A percentile compares a stretch with the other conserved stretches of the same genome.
These are phyloP conservation scores for Incurvaria masculella DNA, from an alignment of 2,888 invertebrate species.

Conservation along the genomic window DNA sequence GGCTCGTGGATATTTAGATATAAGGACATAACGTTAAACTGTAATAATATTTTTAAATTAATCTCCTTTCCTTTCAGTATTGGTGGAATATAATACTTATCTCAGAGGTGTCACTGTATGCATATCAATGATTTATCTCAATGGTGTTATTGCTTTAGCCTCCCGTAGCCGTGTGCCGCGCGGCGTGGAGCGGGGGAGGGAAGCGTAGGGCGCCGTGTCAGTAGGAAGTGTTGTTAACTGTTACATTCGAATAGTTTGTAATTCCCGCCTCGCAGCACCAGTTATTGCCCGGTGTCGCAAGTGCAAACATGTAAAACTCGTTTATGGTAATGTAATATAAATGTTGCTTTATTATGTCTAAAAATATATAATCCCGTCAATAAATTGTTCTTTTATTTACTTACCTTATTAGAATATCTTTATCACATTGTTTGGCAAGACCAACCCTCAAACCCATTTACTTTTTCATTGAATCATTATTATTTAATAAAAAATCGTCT, in stretches of 20 bases:
- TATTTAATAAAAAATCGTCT: too few relatives aligned
- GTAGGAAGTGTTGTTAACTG: slow-evolving; percentile 36
- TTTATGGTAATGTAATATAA: slow-evolving; percentile 53
- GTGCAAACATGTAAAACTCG: slow-evolving; percentile 27
- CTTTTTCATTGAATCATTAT: too few relatives aligned
- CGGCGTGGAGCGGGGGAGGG: slow-evolving; percentile 4
- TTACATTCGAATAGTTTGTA: slow-evolving; percentile 51
- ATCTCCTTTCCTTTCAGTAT: slow-evolving; percentile 54
- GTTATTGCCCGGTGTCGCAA: slow-evolving; percentile 21
- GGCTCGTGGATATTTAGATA: slow-evolving; percentile 51
- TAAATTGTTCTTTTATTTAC: slow-evolving; percentile 33
- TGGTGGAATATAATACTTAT: slow-evolving; percentile 12
- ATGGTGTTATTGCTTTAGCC: neutral
- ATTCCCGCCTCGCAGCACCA: slow-evolving; percentile 25
- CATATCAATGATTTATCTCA: neutral
- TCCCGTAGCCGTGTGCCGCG: neutral
- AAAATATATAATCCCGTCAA: slow-evolving; percentile 55
- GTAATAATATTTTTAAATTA: slow-evolving; percentile 40
- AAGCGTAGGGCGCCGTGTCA: slow-evolving; percentile 5
- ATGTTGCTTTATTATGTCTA: slow-evolving; percentile 59
- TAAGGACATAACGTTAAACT: slow-evolving; percentile 50
- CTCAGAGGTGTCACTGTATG: neutral
- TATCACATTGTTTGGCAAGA: slow-evolving; percentile 10
- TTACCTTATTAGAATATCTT: neutral
- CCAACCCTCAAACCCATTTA: too few relatives aligned